A percentile compares a stretch with the other conserved stretches of the same genome.
Conservation (phyloP, 2,797 vertebrate species). For the Brotogeris chrysoptera region DNA sequence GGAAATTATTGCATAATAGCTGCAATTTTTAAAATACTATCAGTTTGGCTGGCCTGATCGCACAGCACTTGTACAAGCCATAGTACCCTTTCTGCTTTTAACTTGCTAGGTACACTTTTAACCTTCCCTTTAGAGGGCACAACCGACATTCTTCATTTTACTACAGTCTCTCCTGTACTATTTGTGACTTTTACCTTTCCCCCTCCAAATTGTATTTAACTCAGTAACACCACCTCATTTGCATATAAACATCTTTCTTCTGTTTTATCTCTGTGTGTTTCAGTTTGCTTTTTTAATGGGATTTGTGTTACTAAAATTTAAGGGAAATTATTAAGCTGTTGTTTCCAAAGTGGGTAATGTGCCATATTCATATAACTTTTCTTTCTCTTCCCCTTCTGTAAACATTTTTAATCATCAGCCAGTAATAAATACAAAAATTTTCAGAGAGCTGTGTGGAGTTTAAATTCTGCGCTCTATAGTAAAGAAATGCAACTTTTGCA, state of each 20-base stretch:
- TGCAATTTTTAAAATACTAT: neutral
- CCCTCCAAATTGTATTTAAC: neutral
- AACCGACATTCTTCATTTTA: neutral
- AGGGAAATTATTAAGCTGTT: neutral
- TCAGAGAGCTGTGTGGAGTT: neutral
- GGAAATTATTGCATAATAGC: neutral
- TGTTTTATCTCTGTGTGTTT: neutral
- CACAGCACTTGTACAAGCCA: neutral
- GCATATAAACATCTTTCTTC: neutral
- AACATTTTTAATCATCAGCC: neutral
- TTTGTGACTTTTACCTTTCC: neutral
- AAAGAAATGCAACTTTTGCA: neutral
- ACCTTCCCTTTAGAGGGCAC: neutral
- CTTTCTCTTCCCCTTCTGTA: neutral
- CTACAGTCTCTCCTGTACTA: neutral
- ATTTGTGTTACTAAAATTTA: neutral
- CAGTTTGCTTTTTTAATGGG: neutral
- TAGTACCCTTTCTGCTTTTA: neutral
- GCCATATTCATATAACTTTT: neutral
- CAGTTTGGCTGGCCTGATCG: neutral
- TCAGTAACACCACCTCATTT: neutral
- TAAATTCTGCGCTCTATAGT: neutral
- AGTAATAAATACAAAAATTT: neutral
- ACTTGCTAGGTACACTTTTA: neutral
- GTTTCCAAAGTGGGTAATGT: neutral